Conservation (phyloP, 2,888 invertebrate species). For the Rhagonycha fulva region DNA sequence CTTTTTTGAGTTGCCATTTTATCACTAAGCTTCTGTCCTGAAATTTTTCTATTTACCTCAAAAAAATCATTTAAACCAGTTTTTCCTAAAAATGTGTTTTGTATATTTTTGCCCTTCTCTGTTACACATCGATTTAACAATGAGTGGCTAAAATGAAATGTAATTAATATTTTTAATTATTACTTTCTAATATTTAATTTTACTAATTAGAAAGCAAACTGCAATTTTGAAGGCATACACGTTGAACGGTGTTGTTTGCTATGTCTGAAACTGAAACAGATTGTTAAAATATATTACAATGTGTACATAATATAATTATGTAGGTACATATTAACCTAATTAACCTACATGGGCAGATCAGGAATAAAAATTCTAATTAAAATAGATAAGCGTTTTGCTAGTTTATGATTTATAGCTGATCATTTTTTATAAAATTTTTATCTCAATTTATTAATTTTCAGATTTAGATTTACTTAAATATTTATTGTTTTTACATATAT, state of each 20-base stretch:
- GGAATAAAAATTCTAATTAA: no score
- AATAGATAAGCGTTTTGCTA: no score
- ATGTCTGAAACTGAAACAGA: conserved; percentile 11
- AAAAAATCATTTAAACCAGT: conserved; percentile 60
- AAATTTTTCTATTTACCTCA: conserved; percentile 47
- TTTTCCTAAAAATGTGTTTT: conserved; percentile 55
- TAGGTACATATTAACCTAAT: no score
- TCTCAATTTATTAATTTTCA: no score
- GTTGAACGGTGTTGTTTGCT: conserved; percentile 12
- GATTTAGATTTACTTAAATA: no score
- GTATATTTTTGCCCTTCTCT: conserved; percentile 49
- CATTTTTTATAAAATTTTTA: no score
- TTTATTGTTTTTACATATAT: no score
- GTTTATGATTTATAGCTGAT: no score
- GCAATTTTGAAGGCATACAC: conserved; percentile 20
- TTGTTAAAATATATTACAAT: neutral
- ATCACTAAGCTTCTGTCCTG: neutral
- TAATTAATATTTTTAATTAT: neutral
- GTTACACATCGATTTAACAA: conserved; percentile 55
- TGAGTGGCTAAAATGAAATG: neutral
- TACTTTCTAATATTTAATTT: neutral
- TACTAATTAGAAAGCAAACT: conserved; percentile 17
- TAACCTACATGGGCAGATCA: no score
- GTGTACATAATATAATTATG: no score
- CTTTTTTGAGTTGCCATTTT: neutral